Percentiles rank a stretch among this genome's conserved stretches.
phyloP scores from a whole-genome alignment of 2,113 vertebrate genomes.

The Sorex araneus region DNA sequence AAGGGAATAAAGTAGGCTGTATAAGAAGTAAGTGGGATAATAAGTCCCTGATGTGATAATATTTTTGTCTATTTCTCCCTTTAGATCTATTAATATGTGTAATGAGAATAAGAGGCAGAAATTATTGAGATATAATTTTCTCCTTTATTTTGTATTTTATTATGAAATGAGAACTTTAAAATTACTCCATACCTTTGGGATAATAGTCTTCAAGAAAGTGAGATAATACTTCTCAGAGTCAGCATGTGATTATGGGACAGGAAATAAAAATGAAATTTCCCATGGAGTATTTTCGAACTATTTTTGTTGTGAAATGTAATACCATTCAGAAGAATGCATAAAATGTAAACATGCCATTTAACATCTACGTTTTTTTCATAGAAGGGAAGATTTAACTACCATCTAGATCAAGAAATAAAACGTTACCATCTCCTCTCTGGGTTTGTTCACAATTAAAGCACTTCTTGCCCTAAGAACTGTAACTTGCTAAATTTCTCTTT shows the following conservation, averaged over 20 bases:
- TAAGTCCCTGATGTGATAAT: not conserved
- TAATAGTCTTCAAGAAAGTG: slow-evolving; percentile 21
- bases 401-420: not conserved
- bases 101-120: slow-evolving; percentile 6
- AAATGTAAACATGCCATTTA: not conserved
- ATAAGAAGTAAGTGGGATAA: not conserved
- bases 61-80: not conserved
- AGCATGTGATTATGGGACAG: slow-evolving; percentile 33
- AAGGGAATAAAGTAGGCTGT: not conserved
- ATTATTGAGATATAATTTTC: slow-evolving; percentile 38
- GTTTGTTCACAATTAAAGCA: not conserved
- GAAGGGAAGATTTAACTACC: not conserved
- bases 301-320: slow-evolving; percentile 22
- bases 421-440: not conserved
- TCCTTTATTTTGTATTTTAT: slow-evolving; percentile 43
- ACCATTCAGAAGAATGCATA: not conserved
- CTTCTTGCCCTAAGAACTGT: not conserved
- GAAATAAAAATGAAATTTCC: slow-evolving; percentile 47
- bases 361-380: not conserved
- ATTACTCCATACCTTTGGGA: slow-evolving; percentile 43
- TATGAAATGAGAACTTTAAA: slow-evolving; percentile 51
- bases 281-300: not conserved
- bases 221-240: slow-evolving; percentile 31
- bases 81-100: not conserved
- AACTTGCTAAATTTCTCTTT: not conserved